These are phyloP conservation scores for Lepidurus couesii DNA, from an alignment of 1,140 invertebrate genomes.

Conservation along the genomic window DNA sequence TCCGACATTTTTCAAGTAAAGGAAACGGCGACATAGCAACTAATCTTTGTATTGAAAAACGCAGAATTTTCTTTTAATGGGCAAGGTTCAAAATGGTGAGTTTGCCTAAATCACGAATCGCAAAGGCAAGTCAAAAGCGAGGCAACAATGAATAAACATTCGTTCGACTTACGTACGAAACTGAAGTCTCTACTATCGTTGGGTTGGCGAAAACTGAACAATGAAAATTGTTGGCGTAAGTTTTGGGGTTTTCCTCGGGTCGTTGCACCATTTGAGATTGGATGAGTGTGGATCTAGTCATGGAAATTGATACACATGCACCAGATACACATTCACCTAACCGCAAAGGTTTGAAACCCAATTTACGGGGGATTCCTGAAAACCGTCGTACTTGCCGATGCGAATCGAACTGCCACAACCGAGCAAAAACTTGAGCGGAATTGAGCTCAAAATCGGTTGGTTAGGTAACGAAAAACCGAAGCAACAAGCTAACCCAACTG, in stretches of 20 bases:
- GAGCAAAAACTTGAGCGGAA: not conserved
- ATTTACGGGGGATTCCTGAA: not conserved
- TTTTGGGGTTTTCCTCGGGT: not conserved
- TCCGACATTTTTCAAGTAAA: no score
- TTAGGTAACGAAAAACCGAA: not conserved
- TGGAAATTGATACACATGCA: slow-evolving; percentile 45
- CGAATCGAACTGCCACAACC: slow-evolving; percentile 1
- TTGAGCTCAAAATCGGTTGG: not conserved
- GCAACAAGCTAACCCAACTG: not conserved
- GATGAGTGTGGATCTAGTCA: slow-evolving; percentile 50
- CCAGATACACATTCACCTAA: slow-evolving; percentile 48
- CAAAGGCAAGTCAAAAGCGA: not conserved
- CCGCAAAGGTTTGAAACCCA: slow-evolving; percentile 39
- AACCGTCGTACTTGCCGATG: not conserved
- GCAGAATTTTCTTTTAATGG: no score
- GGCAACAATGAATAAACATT: not conserved
- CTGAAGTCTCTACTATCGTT: not conserved
- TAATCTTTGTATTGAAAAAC: no score
- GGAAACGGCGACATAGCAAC: no score
- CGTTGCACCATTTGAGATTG: slow-evolving; percentile 36
- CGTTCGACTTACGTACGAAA: not conserved
- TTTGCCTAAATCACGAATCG: no score
- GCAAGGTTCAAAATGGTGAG: no score
- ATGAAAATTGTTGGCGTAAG: no score
- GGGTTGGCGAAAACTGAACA: not conserved